Base-by-base conservation (phyloP, 1,140 invertebrate species). In the Calosoma granatense region DNA sequence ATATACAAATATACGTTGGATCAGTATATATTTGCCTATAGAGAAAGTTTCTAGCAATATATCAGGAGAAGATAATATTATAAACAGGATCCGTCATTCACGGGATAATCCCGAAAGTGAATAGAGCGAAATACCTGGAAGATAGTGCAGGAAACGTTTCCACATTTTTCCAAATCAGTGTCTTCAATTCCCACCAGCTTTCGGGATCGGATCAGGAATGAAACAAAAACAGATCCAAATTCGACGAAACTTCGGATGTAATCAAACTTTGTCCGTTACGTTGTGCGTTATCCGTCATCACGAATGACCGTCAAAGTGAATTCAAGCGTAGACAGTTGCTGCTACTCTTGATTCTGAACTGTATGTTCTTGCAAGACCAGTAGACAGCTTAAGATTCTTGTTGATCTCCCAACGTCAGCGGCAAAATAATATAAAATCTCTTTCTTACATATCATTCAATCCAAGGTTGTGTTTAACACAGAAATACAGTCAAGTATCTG, bases 151-250 rank as follows among this genome's bases (percentile, higher is more conserved):
- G 26, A 30, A 30, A 4, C 26, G 26, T 30, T 30, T 30, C 14
- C 26, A 30, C 26, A 30, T 30, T 30, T 30, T 30, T 30, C 26
- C 26, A 30, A 30, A 17, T 12, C 41, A 47, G 17, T 47, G 17
- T 47, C 41, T 9, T 12, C 41, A 47, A 17, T 47, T 9, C 41
- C 41, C 9, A 47, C 9, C 41, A 47, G 41, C 26, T 36, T 36
- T 36, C 6, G 26, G 6, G n/a, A 36, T 36, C 6, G 6, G 26
- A n/a, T 36, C 6, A n/a, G 6, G 26, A 47, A 17, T 47, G 41
- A 47, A 47, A 47, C 41, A 47, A 17, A 17, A 47, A 47, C 41
- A 47, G 15, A 47, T 47, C 6, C 41, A 47, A 47, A 47, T 47
- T 47, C 41, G 41, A 47, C 41, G 17, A 17, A 47, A 47, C 41